Conservation (phyloP, 2,113 vertebrate species). For the Dolichallabes microphthalmus region DNA sequence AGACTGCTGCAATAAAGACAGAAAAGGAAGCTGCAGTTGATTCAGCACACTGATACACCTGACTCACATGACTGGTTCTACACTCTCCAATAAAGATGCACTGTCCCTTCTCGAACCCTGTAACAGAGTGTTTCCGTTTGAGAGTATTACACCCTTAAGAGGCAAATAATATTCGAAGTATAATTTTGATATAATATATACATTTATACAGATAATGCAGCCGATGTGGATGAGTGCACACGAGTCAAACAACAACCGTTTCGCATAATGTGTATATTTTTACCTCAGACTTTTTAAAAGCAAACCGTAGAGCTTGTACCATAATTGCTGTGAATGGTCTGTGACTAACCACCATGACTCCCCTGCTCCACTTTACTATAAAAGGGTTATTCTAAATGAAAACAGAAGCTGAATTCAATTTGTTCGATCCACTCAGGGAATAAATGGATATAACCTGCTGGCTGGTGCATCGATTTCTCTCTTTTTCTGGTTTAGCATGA, state of each 20-base stretch:
- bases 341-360: conserved; percentile 3
- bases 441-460: conserved; percentile 31
- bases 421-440: conserved; percentile 20
- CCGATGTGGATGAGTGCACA: background rate
- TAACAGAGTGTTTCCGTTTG: background rate
- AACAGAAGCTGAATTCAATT: conserved; percentile 26
- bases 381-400: conserved; percentile 30
- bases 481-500: conserved; percentile 6
- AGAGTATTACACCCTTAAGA: background rate
- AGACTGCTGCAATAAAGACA: background rate
- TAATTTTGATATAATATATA: background rate
- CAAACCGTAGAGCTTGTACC: background rate
- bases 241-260: background rate
- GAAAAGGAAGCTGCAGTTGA: background rate
- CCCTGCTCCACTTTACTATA: background rate
- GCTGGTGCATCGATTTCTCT: conserved; percentile 9
- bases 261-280: background rate
- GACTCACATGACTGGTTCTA: background rate
- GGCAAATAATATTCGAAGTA: background rate
- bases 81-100: background rate
- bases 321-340: conserved; percentile 16
- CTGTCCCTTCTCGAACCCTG: background rate
- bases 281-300: background rate
- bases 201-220: background rate
- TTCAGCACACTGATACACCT: background rate